Percentiles rank a stretch among this genome's conserved stretches.
phyloP scores from a whole-genome alignment of 2,888 invertebrate genomes.

The Amorpha juglandis region DNA sequence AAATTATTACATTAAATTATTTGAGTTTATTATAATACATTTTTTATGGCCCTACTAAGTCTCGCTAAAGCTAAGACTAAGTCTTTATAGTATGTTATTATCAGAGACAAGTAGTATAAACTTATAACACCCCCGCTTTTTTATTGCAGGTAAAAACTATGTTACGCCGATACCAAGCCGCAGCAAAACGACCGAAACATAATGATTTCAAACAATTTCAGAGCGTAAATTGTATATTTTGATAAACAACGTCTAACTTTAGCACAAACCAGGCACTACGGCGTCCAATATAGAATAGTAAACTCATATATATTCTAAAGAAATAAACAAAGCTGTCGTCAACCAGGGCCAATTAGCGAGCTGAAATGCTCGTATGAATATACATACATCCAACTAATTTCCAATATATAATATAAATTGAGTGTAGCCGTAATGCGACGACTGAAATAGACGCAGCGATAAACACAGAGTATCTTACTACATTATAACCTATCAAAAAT shows the following conservation, averaged over 20 bases:
- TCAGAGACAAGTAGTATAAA: too few relatives aligned
- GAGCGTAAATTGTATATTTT: neutral
- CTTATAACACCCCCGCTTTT: too few relatives aligned
- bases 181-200: neutral
- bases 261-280: neutral
- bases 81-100: too few relatives aligned
- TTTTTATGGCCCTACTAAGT: too few relatives aligned
- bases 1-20: too few relatives aligned
- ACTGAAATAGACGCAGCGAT: constrained; percentile 20
- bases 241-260: neutral
- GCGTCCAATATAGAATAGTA: neutral
- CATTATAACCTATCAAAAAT: constrained; percentile 28
- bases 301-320: neutral
- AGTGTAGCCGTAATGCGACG: neutral
- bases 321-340: constrained; percentile 1
- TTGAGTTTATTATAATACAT: too few relatives aligned
- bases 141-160: too few relatives aligned
- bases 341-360: neutral
- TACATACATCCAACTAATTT: neutral
- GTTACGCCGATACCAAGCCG: too few relatives aligned
- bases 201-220: neutral
- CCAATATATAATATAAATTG: constrained; percentile 7
- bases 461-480: constrained; percentile 11
- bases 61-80: too few relatives aligned
- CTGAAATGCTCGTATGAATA: neutral